These are phyloP conservation scores for Heliconius ismenius DNA, from an alignment of 2,888 invertebrate species.

Conservation along the genomic window DNA sequence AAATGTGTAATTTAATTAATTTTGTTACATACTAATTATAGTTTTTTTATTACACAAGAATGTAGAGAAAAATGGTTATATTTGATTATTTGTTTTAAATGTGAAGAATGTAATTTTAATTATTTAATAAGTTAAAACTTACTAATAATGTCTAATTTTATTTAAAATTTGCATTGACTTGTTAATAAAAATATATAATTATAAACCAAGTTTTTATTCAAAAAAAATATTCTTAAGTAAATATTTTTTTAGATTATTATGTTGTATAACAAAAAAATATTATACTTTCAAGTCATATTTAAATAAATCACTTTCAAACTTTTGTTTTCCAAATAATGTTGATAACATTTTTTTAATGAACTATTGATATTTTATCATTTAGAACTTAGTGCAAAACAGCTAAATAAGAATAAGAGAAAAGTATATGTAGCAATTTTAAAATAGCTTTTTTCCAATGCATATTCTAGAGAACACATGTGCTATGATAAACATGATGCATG, in stretches of 20 bases:
- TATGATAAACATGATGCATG: neutral
- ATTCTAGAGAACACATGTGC: neutral
- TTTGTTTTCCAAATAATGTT: too few species aligned
- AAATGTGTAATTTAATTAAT: neutral
- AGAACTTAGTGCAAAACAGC: neutral
- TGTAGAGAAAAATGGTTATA: neutral
- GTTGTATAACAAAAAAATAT: too few species aligned
- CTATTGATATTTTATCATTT: too few species aligned
- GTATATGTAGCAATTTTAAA: neutral
- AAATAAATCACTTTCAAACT: too few species aligned
- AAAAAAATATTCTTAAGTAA: too few species aligned
- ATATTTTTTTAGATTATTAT: too few species aligned
- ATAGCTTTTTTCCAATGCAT: neutral
- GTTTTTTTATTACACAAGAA: neutral
- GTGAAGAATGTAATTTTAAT: conserved; percentile 29
- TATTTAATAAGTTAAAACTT: conserved; percentile 29
- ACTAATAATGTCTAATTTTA: conserved; percentile 23
- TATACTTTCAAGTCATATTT: too few species aligned
- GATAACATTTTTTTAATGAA: too few species aligned
- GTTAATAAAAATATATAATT: conserved; percentile 41
- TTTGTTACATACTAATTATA: neutral
- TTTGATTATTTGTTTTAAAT: conserved; percentile 27
- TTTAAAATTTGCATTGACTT: conserved; percentile 38
- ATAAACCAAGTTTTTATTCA: conserved; percentile 27
- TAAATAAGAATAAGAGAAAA: neutral